Percentiles rank a stretch among this genome's conserved stretches.
These are phyloP conservation scores for Acrocyrtus sp. DNA, from an alignment of 2,888 invertebrate species.

Conservation along the genomic window DNA sequence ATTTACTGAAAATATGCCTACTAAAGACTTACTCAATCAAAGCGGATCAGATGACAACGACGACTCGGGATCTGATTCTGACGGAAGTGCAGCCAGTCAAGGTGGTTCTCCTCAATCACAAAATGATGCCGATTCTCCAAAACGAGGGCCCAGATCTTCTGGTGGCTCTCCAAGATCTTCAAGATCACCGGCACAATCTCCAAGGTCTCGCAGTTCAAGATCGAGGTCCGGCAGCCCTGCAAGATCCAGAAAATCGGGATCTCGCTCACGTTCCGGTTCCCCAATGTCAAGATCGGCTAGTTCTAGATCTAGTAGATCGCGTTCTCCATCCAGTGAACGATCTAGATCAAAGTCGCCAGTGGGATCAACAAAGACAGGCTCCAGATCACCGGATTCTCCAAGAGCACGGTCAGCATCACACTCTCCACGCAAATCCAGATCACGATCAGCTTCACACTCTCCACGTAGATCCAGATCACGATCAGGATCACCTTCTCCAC, in stretches of 20 bases:
- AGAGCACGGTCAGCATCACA: slow-evolving; percentile 25
- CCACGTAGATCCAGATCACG: too few relatives aligned
- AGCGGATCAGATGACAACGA: slow-evolving; percentile 21
- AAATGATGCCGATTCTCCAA: slow-evolving; percentile 10
- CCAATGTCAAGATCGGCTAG: slow-evolving; percentile 66
- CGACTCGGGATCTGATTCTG: slow-evolving; percentile 39
- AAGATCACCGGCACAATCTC: slow-evolving; percentile 30
- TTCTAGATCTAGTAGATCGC: slow-evolving; percentile 36
- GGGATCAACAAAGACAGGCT: slow-evolving; percentile 47
- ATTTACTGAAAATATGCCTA: slow-evolving; percentile 24
- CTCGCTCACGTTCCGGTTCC: slow-evolving; percentile 59
- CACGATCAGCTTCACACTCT: slow-evolving; percentile 9
- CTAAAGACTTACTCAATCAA: neutral
- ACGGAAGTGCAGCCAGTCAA: slow-evolving; percentile 8
- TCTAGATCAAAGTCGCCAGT: slow-evolving; percentile 62
- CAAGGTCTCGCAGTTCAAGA: slow-evolving; percentile 20
- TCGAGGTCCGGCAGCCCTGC: slow-evolving; percentile 63
- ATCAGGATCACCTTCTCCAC: too few relatives aligned
- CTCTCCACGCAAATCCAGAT: slow-evolving; percentile 11
- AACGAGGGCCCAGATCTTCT: neutral
- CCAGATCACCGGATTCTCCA: slow-evolving; percentile 28
- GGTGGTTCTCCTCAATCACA: slow-evolving; percentile 3
- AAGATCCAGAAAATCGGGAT: slow-evolving; percentile 66
- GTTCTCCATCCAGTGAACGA: slow-evolving; percentile 42
- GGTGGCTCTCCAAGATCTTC: slow-evolving; percentile 30